These are phyloP conservation scores for Neodontobutis hainanensis DNA, from an alignment of 2,113 vertebrate species.

Conservation along the genomic window DNA sequence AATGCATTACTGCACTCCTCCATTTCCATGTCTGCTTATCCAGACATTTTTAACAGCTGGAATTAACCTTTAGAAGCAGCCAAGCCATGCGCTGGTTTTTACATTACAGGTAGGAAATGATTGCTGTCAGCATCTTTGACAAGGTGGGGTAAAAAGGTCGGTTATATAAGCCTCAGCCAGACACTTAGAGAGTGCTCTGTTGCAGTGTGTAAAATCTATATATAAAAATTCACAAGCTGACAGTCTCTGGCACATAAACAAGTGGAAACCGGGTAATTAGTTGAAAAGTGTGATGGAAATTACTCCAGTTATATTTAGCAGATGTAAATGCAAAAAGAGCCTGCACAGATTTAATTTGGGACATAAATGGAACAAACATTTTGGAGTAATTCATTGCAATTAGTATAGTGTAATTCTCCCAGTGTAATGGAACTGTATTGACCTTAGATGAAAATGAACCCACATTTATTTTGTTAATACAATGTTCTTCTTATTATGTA, in stretches of 20 bases:
- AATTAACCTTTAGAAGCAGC: slow-evolving; percentile 41
- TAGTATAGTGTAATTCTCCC: no score
- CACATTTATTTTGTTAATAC: no score
- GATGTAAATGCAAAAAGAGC: background rate
- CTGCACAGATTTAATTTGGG: background rate
- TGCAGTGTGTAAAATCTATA: slow-evolving; percentile 1
- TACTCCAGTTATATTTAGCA: background rate
- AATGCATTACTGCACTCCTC: background rate
- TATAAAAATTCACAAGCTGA: slow-evolving; percentile 5
- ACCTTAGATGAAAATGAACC: no score
- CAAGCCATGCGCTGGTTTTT: slow-evolving; percentile 42
- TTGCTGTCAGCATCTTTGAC: slow-evolving; percentile 50
- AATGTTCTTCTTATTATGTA: no score
- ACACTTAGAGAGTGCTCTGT: background rate
- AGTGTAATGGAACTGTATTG: no score
- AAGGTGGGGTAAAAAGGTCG: slow-evolving; percentile 27
- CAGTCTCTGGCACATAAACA: slow-evolving; percentile 4
- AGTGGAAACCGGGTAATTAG: slow-evolving; percentile 11
- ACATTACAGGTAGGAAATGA: slow-evolving; percentile 35
- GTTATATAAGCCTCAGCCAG: slow-evolving; percentile 42
- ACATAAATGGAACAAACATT: background rate
- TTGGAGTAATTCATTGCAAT: background rate
- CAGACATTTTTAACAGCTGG: slow-evolving; percentile 30
- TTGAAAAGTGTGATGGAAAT: background rate
- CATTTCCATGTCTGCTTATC: slow-evolving; percentile 40